These are phyloP conservation scores for Podarcis siculus DNA, from an alignment of 2,797 vertebrate genomes.

Conservation along the genomic window DNA sequence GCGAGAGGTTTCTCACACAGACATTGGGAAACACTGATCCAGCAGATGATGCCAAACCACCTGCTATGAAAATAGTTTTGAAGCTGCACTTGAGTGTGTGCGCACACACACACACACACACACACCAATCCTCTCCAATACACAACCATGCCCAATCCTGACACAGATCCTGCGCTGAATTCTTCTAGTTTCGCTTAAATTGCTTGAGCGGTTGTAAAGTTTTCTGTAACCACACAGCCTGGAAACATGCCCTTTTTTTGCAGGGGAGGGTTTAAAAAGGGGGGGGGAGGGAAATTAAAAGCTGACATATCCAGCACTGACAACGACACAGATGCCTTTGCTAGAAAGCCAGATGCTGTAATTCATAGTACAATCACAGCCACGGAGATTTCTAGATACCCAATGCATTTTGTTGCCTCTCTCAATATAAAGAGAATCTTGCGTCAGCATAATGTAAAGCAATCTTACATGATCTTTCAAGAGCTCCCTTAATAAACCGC, in stretches of 20 bases:
- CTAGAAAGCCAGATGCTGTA: slow-evolving; percentile 20
- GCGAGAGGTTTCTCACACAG: no score
- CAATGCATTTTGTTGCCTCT: background rate
- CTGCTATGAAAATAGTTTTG: no score
- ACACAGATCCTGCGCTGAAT: background rate
- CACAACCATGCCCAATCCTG: background rate
- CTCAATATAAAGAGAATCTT: slow-evolving; percentile 6
- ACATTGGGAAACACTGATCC: no score
- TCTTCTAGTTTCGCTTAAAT: background rate
- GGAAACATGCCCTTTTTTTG: background rate
- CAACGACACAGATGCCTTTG: background rate
- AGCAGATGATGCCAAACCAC: no score
- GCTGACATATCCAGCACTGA: background rate
- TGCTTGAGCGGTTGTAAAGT: background rate
- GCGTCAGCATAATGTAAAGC: slow-evolving; percentile 8
- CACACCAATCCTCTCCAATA: no score
- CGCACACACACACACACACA: accelerated
- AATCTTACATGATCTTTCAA: slow-evolving; percentile 2
- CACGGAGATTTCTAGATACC: background rate
- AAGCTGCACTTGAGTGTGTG: no score
- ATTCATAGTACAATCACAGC: background rate
- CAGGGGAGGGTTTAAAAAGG: background rate
- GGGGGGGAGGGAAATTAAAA: background rate
- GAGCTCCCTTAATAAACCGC: slow-evolving; percentile 34
- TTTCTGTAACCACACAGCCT: background rate